Conservation (phyloP, 1,140 invertebrate genomes). For the Chironomus striatipennis region DNA sequence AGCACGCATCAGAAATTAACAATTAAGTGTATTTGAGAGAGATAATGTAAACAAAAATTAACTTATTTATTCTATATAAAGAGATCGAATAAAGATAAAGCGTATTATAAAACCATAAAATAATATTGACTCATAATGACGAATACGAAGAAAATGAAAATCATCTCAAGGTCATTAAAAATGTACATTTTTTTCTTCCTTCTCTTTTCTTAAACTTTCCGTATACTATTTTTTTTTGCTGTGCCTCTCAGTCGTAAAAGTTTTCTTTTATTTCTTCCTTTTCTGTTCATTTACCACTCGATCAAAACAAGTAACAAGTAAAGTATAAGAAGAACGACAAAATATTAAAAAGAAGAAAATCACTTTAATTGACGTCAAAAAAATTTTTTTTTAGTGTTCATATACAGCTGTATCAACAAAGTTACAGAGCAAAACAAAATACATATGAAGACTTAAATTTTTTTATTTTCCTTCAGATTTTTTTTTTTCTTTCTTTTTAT, state of each 20-base stretch:
- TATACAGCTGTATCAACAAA: constrained; percentile 7
- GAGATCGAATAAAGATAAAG: background rate
- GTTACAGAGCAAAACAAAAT: background rate
- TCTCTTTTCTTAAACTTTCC: background rate
- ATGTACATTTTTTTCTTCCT: background rate
- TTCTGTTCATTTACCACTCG: background rate
- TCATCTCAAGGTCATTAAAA: constrained; percentile 7
- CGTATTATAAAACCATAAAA: background rate
- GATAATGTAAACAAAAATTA: no score
- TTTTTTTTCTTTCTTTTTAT: no score
- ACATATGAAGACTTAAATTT: no score
- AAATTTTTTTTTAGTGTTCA: background rate
- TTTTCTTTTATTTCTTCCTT: no score
- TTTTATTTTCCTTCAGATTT: no score
- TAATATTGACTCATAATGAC: constrained; percentile 9
- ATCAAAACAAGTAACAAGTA: background rate
- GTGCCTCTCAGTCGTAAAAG: no score
- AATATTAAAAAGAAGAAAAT: background rate
- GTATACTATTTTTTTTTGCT: background rate
- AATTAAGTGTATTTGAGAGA: no score
- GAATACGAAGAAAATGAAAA: background rate
- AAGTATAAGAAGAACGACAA: background rate
- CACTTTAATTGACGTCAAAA: constrained; percentile 6
- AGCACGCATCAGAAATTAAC: no score
- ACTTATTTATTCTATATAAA: no score